Percentiles rank a stretch among this genome's conserved stretches.
These are phyloP conservation scores for Glaucomys volans DNA, from an alignment of 2,113 vertebrate species.

Conservation along the genomic window DNA sequence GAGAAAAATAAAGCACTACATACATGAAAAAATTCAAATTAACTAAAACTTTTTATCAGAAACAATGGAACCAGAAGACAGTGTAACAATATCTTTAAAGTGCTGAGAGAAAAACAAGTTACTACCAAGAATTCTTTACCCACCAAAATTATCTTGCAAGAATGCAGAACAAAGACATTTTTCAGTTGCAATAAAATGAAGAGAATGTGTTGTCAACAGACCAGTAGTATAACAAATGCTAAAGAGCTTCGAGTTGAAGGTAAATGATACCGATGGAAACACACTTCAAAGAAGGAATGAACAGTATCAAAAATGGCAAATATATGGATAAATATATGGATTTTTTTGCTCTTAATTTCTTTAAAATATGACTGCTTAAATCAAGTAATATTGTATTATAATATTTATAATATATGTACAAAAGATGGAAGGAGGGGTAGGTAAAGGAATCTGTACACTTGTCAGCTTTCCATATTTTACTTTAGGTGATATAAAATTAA, in stretches of 20 bases:
- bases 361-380: background rate
- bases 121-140: background rate
- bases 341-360: background rate
- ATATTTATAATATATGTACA: background rate
- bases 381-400: background rate
- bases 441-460: background rate
- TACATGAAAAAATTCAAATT: background rate
- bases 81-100: background rate
- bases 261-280: background rate
- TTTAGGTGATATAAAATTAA: background rate
- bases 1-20: background rate
- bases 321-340: background rate
- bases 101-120: slow-evolving; percentile 3
- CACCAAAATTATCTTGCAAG: background rate
- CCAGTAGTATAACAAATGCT: background rate
- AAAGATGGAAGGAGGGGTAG: background rate
- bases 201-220: background rate
- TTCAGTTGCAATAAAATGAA: background rate
- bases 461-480: background rate
- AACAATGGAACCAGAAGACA: background rate
- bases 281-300: background rate
- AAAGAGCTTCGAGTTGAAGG: background rate
- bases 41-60: background rate
- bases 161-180: slow-evolving; percentile 4
- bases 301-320: background rate